Conservation (phyloP, 2,113 vertebrate genomes). For the Illadopsis cleaveri region DNA sequence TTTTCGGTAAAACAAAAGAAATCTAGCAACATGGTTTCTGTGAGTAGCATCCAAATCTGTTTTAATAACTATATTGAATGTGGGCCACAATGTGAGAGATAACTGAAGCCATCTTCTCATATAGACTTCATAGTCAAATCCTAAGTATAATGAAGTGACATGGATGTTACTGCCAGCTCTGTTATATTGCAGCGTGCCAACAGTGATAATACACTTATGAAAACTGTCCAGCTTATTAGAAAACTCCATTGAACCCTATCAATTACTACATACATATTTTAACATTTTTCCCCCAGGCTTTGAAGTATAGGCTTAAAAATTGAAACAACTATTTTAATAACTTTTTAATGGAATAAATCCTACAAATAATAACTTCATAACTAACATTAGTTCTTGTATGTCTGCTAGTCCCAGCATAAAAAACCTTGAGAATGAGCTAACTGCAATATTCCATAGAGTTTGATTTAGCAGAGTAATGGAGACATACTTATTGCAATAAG, state of each 20-base stretch:
- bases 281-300: not conserved
- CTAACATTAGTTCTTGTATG: not conserved
- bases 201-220: not conserved
- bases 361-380: not conserved
- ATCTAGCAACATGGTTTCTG: not conserved
- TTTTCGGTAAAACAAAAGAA: not conserved
- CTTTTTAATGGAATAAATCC: not conserved
- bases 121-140: not conserved
- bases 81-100: not conserved
- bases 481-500: not conserved
- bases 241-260: not conserved
- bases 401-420: not conserved
- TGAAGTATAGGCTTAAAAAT: not conserved
- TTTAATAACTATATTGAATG: not conserved
- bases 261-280: not conserved
- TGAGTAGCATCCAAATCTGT: not conserved
- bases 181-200: not conserved
- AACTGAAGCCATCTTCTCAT: not conserved
- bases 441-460: not conserved
- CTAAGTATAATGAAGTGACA: not conserved
- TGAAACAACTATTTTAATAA: not conserved
- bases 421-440: not conserved
- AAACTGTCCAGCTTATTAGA: not conserved
- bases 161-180: not conserved
- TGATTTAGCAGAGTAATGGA: not conserved